Percentiles rank a stretch among this genome's conserved stretches.
Evolutionary conservation across 2,797 vertebrate genomes (phyloP).

Genomic region (Danionella dracula): DNA sequence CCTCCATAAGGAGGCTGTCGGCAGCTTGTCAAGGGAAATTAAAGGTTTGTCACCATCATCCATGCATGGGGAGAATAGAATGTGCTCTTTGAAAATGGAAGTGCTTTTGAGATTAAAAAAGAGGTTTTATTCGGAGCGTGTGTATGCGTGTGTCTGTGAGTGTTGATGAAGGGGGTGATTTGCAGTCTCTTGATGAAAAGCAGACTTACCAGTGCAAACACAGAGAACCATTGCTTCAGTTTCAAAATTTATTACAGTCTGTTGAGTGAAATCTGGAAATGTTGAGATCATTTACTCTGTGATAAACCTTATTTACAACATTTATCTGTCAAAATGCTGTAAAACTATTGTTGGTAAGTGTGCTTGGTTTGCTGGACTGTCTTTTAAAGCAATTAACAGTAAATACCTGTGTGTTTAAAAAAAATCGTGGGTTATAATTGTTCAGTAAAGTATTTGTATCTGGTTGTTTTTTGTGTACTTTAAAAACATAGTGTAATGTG

Average conservation of each 20-base stretch:
- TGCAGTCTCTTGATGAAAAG: slow-evolving; percentile 68
- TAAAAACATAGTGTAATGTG: no score
- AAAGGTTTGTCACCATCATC: slow-evolving; percentile 90
- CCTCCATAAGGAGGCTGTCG: slow-evolving; percentile 70
- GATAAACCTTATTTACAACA: no score
- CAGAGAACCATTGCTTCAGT: slow-evolving; percentile 6
- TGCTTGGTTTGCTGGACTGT: no score
- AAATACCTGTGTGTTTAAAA: no score
- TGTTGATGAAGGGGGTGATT: slow-evolving; percentile 81
- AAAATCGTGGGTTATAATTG: no score
- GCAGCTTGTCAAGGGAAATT: slow-evolving; percentile 94
- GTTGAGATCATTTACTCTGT: no score
- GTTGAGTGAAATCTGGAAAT: neutral
- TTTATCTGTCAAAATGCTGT: no score
- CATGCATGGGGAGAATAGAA: slow-evolving; percentile 80
- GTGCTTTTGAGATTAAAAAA: slow-evolving; percentile 84
- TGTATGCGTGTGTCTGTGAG: slow-evolving; percentile 25
- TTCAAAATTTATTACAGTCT: neutral
- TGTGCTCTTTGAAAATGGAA: slow-evolving; percentile 85
- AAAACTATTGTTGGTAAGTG: no score
- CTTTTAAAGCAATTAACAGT: no score
- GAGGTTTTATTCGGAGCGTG: slow-evolving; percentile 79
- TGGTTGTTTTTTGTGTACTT: no score
- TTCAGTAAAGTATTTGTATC: no score
- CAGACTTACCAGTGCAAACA: slow-evolving; percentile 22